Base-by-base conservation (phyloP, 1,140 invertebrate species). In the Zaprionus africanus region DNA sequence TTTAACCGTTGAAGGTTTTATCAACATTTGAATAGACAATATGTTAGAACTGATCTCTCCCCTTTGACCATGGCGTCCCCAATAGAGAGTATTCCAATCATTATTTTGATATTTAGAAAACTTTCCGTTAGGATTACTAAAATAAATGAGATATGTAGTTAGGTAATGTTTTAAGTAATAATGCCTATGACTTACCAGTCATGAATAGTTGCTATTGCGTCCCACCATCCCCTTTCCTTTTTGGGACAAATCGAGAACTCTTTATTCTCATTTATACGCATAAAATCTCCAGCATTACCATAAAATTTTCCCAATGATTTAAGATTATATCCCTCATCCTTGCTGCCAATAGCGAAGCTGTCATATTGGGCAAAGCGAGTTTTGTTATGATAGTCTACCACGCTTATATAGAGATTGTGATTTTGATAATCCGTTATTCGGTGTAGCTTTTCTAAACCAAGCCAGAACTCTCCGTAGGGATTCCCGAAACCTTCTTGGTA, bases 401-500 rank as follows among this genome's bases (percentile, higher is more conserved):
- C 7, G 15, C 38, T 41, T 41, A 41, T 41, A n/a, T 41, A 41
- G 13, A 41, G 38, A 13, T 41, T 5, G 13, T 6, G 38, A 5
- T 5, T 41, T 15, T 13, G 5, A 15, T 41, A 13, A 6, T 13
- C 4, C 15, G 15, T 41, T 41, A 41, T 41, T 41, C n/a, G n/a
- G 38, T 41, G 15, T 41, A 41, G 5, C 5, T 6, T 41, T 41
- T 41, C 38, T 4, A 41, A 41, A 6, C 58, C 67, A 13, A 69
- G 34, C 36, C 36, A 69, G 13, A 69, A 53, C 1, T 61, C 46
- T 19, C 15, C 67, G 7, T 43, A 41, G 4, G 24, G 26, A 9
- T 28, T 5, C 12, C 58, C 58, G 31, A 69, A 61, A 11, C 67
- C 67, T 0, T 54, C 22, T 5, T 17, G 13, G 13, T 61, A 69